These are phyloP conservation scores for Catamblyrhynchus diadema DNA, from an alignment of 2,797 vertebrate species.

Conservation along the genomic window DNA sequence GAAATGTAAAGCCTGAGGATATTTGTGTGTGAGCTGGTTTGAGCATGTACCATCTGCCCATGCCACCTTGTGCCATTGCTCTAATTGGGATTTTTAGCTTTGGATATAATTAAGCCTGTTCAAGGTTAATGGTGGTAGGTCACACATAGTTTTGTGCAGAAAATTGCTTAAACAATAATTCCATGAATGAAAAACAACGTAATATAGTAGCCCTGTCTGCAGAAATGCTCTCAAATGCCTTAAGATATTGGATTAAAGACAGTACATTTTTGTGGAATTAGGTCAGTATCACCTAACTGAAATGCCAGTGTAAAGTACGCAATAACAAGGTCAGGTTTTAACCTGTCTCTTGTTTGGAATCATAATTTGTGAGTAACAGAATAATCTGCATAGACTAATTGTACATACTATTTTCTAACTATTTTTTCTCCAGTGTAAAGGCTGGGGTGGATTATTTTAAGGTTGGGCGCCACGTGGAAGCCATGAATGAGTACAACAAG, in stretches of 20 bases:
- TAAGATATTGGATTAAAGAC: not conserved
- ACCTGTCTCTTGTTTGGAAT: not conserved
- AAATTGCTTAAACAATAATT: not conserved
- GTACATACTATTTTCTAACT: not conserved
- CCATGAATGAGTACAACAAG: constrained; percentile 98
- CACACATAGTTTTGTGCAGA: not conserved
- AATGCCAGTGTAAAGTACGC: not conserved
- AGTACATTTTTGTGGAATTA: not conserved
- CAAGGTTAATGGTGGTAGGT: not conserved
- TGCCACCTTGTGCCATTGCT: rapidly evolving
- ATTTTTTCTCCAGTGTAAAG: constrained; percentile 83
- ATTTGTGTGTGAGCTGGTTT: not conserved
- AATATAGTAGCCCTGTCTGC: not conserved
- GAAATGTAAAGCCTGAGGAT: not conserved
- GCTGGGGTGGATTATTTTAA: constrained; percentile 95
- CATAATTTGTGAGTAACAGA: not conserved
- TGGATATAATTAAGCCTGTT: not conserved
- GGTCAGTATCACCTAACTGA: rapidly evolving
- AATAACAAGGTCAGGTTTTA: not conserved
- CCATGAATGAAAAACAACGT: not conserved
- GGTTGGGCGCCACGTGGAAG: constrained; percentile 89
- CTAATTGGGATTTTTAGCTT: not conserved
- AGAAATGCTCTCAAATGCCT: not conserved
- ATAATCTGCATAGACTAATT: not conserved
- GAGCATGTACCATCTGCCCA: not conserved